Conservation (phyloP, 2,888 invertebrate genomes). For the Synergus gifuensis region DNA sequence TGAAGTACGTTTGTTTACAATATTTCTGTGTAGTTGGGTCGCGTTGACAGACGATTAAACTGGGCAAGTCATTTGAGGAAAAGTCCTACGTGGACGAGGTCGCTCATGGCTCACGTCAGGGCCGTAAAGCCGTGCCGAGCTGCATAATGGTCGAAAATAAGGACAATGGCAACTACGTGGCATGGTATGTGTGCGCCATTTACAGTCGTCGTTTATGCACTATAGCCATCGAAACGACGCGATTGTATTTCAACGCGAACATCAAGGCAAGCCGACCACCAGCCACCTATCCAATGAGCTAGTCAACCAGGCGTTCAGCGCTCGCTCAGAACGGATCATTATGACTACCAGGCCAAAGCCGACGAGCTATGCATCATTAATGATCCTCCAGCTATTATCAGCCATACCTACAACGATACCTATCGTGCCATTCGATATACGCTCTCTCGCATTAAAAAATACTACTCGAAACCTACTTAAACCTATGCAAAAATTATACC, state of each 20-base stretch:
- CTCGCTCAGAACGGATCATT: slow-evolving; percentile 63
- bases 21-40: background rate
- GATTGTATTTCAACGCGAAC: slow-evolving; percentile 61
- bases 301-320: slow-evolving; percentile 61
- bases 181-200: slow-evolving; percentile 55
- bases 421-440: slow-evolving; percentile 29
- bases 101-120: slow-evolving; percentile 58
- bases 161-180: slow-evolving; percentile 62
- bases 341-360: slow-evolving; percentile 69
- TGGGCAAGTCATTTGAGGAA: background rate
- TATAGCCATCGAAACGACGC: slow-evolving; percentile 57
- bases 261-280: slow-evolving; percentile 50
- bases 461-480: background rate
- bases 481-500: slow-evolving; percentile 10
- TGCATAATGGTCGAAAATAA: slow-evolving; percentile 65
- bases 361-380: slow-evolving; percentile 72
- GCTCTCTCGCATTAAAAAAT: slow-evolving; percentile 2
- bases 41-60: slow-evolving; percentile 3
- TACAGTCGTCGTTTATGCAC: slow-evolving; percentile 50
- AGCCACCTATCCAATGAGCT: slow-evolving; percentile 55
- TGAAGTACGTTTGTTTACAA: background rate
- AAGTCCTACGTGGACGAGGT: slow-evolving; percentile 30
- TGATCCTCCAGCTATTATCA: slow-evolving; percentile 64
- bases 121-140: slow-evolving; percentile 58
- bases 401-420: slow-evolving; percentile 61